Evolutionary conservation across 2,797 vertebrate species (phyloP).

Genomic region (Atherinosoma microstoma): DNA sequence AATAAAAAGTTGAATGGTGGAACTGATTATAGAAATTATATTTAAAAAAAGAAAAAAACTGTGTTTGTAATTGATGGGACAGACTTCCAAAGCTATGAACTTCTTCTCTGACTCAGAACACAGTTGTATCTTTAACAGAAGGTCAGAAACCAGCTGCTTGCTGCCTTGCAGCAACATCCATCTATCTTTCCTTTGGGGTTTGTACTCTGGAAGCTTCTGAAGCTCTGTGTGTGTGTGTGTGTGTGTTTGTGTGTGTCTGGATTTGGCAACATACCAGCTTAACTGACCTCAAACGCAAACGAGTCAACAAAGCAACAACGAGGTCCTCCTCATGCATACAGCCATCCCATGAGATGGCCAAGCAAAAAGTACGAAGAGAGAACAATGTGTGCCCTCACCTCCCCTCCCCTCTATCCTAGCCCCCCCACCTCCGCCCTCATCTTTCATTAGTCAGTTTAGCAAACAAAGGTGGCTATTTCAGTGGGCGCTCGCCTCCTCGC

Average conservation of each 20-base stretch:
- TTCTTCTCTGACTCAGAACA: conserved; percentile 4
- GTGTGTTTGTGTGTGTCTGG: conserved; percentile 13
- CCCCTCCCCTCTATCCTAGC: conserved; percentile 13
- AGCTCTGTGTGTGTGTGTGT: conserved; percentile 13
- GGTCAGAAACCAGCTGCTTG: conserved; percentile 37
- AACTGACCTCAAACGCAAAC: conserved; percentile 46
- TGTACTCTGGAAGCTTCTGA: conserved; percentile 6
- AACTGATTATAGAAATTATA: not conserved
- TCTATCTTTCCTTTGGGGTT: conserved; percentile 34
- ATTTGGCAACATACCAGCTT: conserved; percentile 51
- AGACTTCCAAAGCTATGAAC: conserved; percentile 1
- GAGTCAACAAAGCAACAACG: conserved; percentile 51
- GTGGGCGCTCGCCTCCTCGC: conserved; percentile 32
- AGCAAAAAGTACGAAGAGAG: conserved; percentile 42
- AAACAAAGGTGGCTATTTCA: conserved; percentile 72
- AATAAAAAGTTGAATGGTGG: not conserved
- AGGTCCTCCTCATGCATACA: conserved; percentile 32
- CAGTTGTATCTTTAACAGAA: conserved; percentile 22
- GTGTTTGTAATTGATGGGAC: conserved; percentile 6
- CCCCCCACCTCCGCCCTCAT: not conserved
- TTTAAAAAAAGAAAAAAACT: no score
- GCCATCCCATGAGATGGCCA: conserved; percentile 42
- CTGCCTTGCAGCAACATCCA: conserved; percentile 39
- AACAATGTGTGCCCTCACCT: conserved; percentile 78
- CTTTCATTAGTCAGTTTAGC: conserved; percentile 67